Evolutionary conservation across 2,797 vertebrate species (phyloP).

Genomic region (Linurgus olivaceus): DNA sequence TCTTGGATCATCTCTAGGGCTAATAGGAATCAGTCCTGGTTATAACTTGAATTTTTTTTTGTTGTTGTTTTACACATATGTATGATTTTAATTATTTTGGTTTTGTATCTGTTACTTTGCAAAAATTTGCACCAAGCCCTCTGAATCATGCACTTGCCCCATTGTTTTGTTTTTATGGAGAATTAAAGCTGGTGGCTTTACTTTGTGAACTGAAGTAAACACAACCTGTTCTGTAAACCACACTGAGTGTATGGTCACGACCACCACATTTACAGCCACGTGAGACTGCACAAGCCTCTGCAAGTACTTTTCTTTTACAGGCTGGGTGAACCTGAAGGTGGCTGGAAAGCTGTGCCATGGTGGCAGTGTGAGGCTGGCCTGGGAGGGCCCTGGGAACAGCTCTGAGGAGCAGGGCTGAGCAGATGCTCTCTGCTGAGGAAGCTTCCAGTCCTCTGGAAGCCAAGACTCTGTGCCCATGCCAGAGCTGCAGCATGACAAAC

Average conservation of each 20-base stretch:
- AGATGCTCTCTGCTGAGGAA: not conserved
- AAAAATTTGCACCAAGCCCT: constrained; percentile 58
- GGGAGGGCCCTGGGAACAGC: rapidly evolving
- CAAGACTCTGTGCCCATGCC: not conserved
- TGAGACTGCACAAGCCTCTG: not conserved
- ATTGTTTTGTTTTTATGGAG: not conserved
- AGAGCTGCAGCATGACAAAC: not conserved
- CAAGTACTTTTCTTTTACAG: not conserved
- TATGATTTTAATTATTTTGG: not conserved
- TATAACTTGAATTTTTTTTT: constrained; percentile 70
- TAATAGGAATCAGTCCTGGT: constrained; percentile 42
- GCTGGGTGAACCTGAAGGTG: not conserved
- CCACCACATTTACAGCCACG: rapidly evolving
- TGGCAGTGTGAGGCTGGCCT: not conserved
- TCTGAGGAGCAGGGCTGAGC: rapidly evolving
- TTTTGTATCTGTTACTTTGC: constrained; percentile 35
- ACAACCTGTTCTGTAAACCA: not conserved
- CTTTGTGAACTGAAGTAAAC: constrained; percentile 6
- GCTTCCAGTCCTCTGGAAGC: not conserved
- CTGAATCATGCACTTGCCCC: not conserved
- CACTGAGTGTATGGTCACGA: not conserved
- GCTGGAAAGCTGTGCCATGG: not conserved
- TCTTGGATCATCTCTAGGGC: not conserved
- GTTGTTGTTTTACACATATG: not conserved
- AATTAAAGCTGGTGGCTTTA: constrained; percentile 24